Evolutionary conservation across 2,113 vertebrate genomes (phyloP), one percentile per base, ranked within the genome.

Genomic region (Cheirogaleus medius): DNA sequence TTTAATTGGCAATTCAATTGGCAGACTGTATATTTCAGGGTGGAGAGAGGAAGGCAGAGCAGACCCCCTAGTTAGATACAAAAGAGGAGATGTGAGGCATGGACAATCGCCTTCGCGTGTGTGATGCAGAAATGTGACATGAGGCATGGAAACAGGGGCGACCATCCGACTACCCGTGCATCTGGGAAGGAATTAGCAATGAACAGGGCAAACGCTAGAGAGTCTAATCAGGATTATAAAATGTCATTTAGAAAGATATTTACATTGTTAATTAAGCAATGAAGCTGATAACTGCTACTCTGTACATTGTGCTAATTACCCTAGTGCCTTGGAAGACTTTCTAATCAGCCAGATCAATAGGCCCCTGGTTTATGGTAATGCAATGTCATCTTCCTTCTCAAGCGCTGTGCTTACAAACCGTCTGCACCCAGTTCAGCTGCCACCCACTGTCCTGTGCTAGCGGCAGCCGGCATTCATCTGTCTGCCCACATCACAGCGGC

Each of bases 221-320:
- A 96, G 85, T 97, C 97, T 96, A 96, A 95, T 95, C 90, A 14
- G 97, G 93, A 98, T 97, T 97, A 98, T 92, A 98, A 98, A 97
- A 96, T 97, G 97, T 97, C 96, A 98, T 98, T 97, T 97, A 90
- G 96, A 73, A 96, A 94, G 97, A 98, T 97, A 98, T 98, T 98
- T 98, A 98, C 98, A 98, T 98, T 98, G 97, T 98, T 98, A 98
- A 98, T 98, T 98, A 98, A 93, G 98, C 97, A 91, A 95, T 96
- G 98, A 94, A 90, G 97, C 98, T 97, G 96, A 97, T 98, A 98
- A 98, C 96, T 92, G 96, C 97, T 97, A 64, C 87, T 97, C 95
- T 69, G 94, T 97, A 98, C 98, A 97, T 98, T 97, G 97, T 94
- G 94, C 97, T 98, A 97, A 98, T 98, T 97, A 98, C 96, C 92